These are phyloP conservation scores for Neosilurus hyrtlii DNA, from an alignment of 2,797 vertebrate species.

Conservation along the genomic window DNA sequence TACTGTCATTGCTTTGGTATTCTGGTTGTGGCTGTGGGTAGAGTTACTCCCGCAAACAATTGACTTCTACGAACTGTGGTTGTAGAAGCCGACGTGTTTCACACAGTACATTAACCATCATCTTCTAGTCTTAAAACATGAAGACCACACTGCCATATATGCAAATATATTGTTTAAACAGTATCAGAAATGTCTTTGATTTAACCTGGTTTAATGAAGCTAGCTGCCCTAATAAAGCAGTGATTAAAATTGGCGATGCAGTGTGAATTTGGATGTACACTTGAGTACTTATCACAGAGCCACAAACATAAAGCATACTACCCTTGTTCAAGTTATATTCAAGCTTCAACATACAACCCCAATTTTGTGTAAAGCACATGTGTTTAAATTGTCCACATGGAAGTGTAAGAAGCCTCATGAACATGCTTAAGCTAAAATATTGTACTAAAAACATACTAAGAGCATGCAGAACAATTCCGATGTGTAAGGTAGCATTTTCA, in stretches of 20 bases:
- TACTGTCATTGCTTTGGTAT: slow-evolving; percentile 58
- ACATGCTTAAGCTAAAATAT: slow-evolving; percentile 56
- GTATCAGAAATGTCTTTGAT: slow-evolving; percentile 39
- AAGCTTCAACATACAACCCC: not conserved
- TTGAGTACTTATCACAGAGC: not conserved
- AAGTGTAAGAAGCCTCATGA: slow-evolving; percentile 49
- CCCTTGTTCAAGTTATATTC: slow-evolving; percentile 36
- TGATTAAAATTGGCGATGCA: slow-evolving; percentile 40
- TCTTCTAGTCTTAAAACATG: slow-evolving; percentile 60
- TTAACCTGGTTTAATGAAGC: slow-evolving; percentile 47
- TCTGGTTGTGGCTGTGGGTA: slow-evolving; percentile 41
- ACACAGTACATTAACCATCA: slow-evolving; percentile 20
- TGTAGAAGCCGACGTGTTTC: slow-evolving; percentile 29
- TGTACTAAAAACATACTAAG: slow-evolving; percentile 60
- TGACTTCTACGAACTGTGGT: slow-evolving; percentile 23
- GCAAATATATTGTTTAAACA: slow-evolving; percentile 19
- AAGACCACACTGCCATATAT: slow-evolving; percentile 37
- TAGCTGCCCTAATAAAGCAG: slow-evolving; percentile 41
- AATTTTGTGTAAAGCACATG: not conserved
- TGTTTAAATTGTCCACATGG: slow-evolving; percentile 24
- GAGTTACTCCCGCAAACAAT: slow-evolving; percentile 37
- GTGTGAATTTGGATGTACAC: not conserved
- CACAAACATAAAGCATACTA: slow-evolving; percentile 38
- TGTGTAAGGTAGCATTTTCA: slow-evolving; percentile 63
- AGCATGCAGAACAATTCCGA: slow-evolving; percentile 67